Evolutionary conservation across 2,797 vertebrate genomes (phyloP), one percentile per base, ranked within the genome.

Genomic region (Euthynnus affinis): DNA sequence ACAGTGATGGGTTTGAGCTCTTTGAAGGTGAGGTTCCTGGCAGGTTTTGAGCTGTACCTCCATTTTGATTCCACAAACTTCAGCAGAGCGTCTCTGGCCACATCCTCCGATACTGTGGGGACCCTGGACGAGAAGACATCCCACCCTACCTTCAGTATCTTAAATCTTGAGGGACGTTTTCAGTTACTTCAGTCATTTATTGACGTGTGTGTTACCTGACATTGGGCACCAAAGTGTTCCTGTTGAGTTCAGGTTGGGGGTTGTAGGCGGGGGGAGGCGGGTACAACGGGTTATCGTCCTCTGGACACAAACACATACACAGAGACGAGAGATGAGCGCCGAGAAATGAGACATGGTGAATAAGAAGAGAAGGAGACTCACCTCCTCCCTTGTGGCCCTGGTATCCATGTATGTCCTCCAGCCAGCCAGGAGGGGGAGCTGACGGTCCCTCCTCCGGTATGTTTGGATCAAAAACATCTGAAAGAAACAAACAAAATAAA

Each of bases 61-160:
- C 96, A 96, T n/a, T 94, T 96, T 1, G 94, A 95, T 49, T 90
- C 91, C 52, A 96, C 93, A 18, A 96, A 97, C 86, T 90, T 90
- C n/a, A 97, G 89, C 10, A 98, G 90, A 23, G 96, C 96, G 0
- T 93, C 93, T 32, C 96, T 90, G 37, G 96, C 97, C 56, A 84
- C 83, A 0, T 95, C 96, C 83, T 97, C 96, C 0, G 96, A 96
- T 55, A 97, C 88, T 0, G 60, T 71, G 0, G 96, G 95, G 27
- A 96, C 76, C 46, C 96, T 96, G 79, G 0, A 42, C 9, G 12
- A 58, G 27, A 10, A 53, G 13, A 0, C 12, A 49, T 9, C 18
- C 18, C 13, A 9, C 9, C 0, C 23, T 9, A 10, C 7, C 25
- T 68, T 49, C 5, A 7, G 18, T 61, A 13, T 13, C 9, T 3